Conservation (phyloP, 2,888 invertebrate species). For the Ormyrus pomaceus region DNA sequence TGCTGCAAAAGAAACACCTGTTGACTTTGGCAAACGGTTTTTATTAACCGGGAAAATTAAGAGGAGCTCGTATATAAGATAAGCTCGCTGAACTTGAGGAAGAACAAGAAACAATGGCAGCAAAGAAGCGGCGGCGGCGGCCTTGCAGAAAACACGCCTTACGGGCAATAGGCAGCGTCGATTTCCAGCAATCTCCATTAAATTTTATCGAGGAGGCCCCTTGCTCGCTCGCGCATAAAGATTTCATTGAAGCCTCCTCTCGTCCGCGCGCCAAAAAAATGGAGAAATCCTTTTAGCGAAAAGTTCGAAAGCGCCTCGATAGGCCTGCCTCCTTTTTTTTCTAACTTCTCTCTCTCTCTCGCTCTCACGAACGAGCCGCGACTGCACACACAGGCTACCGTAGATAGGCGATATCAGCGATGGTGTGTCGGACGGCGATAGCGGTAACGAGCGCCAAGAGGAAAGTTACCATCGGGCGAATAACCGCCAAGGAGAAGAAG, state of each 20-base stretch:
- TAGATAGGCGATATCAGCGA: constrained; percentile 63
- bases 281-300: constrained; percentile 44
- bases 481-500: constrained; percentile 62
- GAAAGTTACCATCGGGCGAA: constrained; percentile 69
- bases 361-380: too few species aligned
- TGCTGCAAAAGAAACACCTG: too few species aligned
- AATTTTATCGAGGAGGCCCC: constrained; percentile 44
- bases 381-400: constrained; percentile 35
- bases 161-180: constrained; percentile 6
- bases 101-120: too few species aligned
- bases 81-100: too few species aligned
- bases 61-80: too few species aligned
- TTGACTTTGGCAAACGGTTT: too few species aligned
- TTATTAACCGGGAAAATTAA: too few species aligned
- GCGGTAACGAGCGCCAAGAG: constrained; percentile 66
- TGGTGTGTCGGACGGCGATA: constrained; percentile 65
- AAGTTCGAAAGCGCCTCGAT: background rate
- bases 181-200: constrained; percentile 47
- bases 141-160: constrained; percentile 2
- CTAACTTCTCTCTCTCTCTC: background rate
- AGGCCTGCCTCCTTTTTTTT: background rate
- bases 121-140: too few species aligned
- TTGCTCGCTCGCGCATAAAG: constrained; percentile 24
- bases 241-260: constrained; percentile 16
- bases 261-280: constrained; percentile 14